Conservation (phyloP, 2,888 invertebrate species). For the Apamea crenata region DNA sequence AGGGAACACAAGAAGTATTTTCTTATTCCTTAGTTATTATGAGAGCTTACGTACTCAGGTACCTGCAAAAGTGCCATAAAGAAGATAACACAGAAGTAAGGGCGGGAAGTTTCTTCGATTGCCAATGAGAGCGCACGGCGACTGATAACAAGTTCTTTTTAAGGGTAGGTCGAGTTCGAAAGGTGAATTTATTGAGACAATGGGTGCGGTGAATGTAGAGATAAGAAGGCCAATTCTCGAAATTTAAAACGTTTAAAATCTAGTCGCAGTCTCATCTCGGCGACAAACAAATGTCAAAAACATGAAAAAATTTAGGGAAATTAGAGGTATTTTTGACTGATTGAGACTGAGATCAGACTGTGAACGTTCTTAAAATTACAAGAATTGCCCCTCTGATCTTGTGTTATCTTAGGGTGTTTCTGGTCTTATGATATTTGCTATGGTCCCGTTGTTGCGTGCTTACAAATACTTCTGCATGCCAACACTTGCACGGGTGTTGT, state of each 20-base stretch:
- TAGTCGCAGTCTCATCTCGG: no score
- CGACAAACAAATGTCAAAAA: no score
- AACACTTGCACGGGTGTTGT: not conserved
- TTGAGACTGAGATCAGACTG: no score
- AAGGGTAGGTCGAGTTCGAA: slow-evolving; percentile 44
- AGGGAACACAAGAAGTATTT: slow-evolving; percentile 9
- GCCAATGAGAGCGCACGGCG: slow-evolving; percentile 63
- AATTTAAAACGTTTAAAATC: no score
- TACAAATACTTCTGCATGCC: not conserved
- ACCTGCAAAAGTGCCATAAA: slow-evolving; percentile 62
- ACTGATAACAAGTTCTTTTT: slow-evolving; percentile 69
- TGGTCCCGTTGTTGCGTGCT: not conserved
- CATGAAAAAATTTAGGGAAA: no score
- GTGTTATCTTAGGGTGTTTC: not conserved
- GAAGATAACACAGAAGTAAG: slow-evolving; percentile 63
- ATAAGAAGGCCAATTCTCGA: not conserved
- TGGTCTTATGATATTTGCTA: not conserved
- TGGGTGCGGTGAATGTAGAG: not conserved
- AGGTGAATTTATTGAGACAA: slow-evolving; percentile 14
- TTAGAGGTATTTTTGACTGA: no score
- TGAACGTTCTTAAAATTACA: no score
- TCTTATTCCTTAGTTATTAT: slow-evolving; percentile 1
- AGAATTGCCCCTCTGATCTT: not conserved
- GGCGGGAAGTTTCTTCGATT: slow-evolving; percentile 56
- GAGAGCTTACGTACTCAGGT: slow-evolving; percentile 17